Conservation (phyloP, 2,888 invertebrate species). For the Gastrophysa polygoni region DNA sequence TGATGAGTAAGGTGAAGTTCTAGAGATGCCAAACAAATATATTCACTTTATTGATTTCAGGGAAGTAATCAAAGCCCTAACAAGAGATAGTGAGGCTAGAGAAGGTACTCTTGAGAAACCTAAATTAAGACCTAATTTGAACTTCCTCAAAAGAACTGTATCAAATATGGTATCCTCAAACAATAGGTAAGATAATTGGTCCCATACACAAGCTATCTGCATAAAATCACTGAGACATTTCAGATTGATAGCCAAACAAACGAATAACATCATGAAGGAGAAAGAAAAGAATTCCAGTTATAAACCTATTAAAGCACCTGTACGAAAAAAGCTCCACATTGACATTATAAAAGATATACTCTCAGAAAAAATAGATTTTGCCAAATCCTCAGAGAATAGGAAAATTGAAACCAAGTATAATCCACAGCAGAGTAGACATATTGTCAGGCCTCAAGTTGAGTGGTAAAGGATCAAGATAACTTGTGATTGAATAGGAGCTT, state of each 20-base stretch:
- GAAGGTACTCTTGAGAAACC: conserved; percentile 36
- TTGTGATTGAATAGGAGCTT: no score
- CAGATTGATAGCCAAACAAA: conserved; percentile 21
- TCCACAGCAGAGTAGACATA: not conserved
- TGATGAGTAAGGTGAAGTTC: conserved; percentile 31
- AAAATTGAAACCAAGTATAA: not conserved
- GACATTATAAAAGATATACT: conserved; percentile 28
- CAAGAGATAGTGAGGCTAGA: conserved; percentile 40
- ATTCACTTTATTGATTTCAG: conserved; percentile 25
- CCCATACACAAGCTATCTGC: not conserved
- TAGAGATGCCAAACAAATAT: not conserved
- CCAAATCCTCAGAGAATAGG: conserved; percentile 17
- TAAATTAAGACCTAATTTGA: conserved; percentile 40
- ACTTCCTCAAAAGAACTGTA: conserved; percentile 43
- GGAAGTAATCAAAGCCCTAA: conserved; percentile 40
- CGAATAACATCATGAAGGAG: conserved; percentile 14
- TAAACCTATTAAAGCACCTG: conserved; percentile 11
- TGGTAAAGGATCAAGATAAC: no score
- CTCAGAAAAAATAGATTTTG: conserved; percentile 27
- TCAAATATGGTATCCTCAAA: conserved; percentile 39
- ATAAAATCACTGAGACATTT: no score
- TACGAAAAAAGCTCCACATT: conserved; percentile 21
- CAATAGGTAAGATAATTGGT: conserved; percentile 30
- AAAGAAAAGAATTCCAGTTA: conserved; percentile 11
- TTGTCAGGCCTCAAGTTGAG: no score